Evolutionary conservation across 92 coral and sea anemone species (phyloP).

Genomic region (Micromussa lordhowensis): DNA sequence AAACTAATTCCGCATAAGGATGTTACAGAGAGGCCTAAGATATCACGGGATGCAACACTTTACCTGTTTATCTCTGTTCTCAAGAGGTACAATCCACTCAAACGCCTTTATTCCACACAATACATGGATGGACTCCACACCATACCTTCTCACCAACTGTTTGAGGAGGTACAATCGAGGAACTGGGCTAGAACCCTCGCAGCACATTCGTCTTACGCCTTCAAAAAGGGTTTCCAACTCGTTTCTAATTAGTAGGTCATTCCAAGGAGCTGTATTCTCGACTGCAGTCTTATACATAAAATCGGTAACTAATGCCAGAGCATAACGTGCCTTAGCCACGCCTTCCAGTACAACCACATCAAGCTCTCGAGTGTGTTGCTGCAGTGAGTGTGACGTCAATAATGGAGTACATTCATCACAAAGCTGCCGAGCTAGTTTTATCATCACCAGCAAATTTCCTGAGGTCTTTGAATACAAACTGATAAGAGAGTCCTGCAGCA

Average conservation of each 20-base stretch:
- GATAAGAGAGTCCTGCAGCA: conserved; percentile 60
- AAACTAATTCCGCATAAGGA: not conserved
- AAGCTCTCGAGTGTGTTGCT: conserved; percentile 29
- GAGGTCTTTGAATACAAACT: conserved; percentile 55
- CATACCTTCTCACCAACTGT: conserved; percentile 76
- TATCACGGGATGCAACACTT: not conserved
- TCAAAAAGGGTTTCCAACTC: conserved; percentile 60
- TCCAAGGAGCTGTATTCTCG: conserved; percentile 28
- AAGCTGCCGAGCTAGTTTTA: conserved; percentile 59
- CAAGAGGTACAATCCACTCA: conserved; percentile 79
- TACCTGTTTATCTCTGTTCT: conserved; percentile 50
- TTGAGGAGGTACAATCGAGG: conserved; percentile 76
- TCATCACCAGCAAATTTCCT: conserved; percentile 40
- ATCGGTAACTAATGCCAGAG: conserved; percentile 62
- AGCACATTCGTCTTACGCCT: conserved; percentile 60
- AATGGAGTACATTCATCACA: conserved; percentile 29
- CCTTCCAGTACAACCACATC: conserved; percentile 69
- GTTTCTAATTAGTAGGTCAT: conserved; percentile 27
- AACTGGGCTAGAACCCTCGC: conserved; percentile 49
- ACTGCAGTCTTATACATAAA: conserved; percentile 61
- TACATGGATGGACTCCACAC: conserved; percentile 65
- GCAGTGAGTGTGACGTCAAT: conserved; percentile 13
- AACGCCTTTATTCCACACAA: conserved; percentile 54
- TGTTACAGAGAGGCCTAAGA: not conserved
- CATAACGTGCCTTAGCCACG: conserved; percentile 72